These are phyloP conservation scores for Hirtodrosophila cameraria DNA, from an alignment of 2,888 invertebrate genomes.

Conservation along the genomic window DNA sequence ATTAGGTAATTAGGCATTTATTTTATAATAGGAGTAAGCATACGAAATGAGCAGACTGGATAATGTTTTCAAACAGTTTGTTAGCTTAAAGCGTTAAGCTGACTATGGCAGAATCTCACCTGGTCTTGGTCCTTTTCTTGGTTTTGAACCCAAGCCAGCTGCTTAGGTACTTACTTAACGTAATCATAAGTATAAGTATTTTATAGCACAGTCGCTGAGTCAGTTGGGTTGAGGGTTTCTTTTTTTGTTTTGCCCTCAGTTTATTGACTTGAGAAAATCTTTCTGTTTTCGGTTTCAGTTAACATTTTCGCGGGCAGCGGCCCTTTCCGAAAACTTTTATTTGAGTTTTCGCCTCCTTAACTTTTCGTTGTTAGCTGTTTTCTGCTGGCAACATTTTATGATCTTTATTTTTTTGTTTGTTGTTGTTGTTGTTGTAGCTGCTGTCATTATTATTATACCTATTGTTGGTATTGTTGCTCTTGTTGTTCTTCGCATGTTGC, in stretches of 20 bases:
- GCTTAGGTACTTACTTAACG: background rate
- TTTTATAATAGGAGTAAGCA: background rate
- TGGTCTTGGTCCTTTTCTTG: background rate
- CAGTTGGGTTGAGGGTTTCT: background rate
- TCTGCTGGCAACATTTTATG: constrained; percentile 45
- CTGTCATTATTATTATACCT: constrained; percentile 24
- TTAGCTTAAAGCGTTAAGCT: constrained; percentile 1
- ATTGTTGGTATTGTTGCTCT: background rate
- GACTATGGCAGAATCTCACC: background rate
- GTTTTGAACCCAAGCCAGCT: background rate
- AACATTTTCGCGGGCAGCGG: constrained; percentile 18
- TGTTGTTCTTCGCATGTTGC: constrained; percentile 31
- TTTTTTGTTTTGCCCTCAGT: constrained; percentile 25
- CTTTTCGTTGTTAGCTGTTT: constrained; percentile 42
- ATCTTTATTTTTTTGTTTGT: constrained; percentile 30
- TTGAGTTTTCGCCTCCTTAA: constrained; percentile 44
- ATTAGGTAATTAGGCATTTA: constrained; percentile 12
- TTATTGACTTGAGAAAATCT: constrained; percentile 53
- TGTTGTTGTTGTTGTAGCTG: constrained; percentile 6
- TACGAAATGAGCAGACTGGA: constrained; percentile 2
- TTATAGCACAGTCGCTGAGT: constrained; percentile 1
- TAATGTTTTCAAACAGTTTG: no score
- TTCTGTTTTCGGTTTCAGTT: constrained; percentile 37
- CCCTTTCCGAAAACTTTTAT: constrained; percentile 48
- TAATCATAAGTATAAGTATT: background rate